Evolutionary conservation across 2,113 vertebrate species (phyloP), one percentile per base, ranked within the genome.

Genomic region (Pteropus alecto): DNA sequence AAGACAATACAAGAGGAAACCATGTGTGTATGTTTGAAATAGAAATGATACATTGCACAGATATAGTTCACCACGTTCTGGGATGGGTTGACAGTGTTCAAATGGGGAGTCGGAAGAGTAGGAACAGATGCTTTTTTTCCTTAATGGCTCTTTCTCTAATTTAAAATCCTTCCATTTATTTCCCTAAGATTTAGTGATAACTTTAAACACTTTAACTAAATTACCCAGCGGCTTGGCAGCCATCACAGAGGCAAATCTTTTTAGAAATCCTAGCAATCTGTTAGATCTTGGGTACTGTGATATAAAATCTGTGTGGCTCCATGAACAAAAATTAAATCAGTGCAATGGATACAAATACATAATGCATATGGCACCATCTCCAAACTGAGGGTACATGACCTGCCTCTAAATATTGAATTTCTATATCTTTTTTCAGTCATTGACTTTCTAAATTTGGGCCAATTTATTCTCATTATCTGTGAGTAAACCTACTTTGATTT

Each of bases 221-320:
- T 98, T 98, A 97, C 92, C 97, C 97, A 98, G 97, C 92, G 97
- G 97, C 96, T 98, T 98, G 98, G 98, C 98, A 98, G 98, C 61
- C 97, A 86, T 97, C 96, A 97, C 43, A 93, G 89, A 98, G 93
- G 94, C 90, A 95, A 93, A 98, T 96, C 97, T 92, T 97, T 98
- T 97, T 81, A 98, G 96, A 98, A 98, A 98, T 76, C 65, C 81
- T 97, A 97, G 94, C 90, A 97, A 63, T 94, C 97, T 97, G 87
- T 98, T 98, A 98, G 97, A 97, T 94, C 78, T 58, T 87, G 97
- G 96, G 94, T 95, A 98, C 96, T 98, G 56, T 94, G 97, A 88
- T 94, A 89, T 51, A 74, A 95, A 94, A 95, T 95, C 95, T 96
- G 92, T 70, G 63, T 88, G 92, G 91, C 78, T 97, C 84, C 74